Evolutionary conservation across 2,797 vertebrate species (phyloP), one percentile per base, ranked within the genome.

Genomic region (Micromesistius poutassou): DNA sequence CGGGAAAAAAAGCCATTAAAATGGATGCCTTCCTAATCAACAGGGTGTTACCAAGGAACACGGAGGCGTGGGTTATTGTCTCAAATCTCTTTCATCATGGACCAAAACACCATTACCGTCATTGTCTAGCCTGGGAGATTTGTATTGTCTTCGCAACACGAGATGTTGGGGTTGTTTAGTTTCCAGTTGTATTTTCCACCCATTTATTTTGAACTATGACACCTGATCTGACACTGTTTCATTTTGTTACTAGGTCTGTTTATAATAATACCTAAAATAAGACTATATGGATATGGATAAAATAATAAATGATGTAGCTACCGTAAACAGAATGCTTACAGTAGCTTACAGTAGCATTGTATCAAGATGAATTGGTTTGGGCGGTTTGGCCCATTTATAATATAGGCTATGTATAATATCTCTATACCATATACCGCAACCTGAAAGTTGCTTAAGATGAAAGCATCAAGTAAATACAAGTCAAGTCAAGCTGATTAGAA

Each of bases 11-110:
- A 88, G 74, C 81, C 78, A 81, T 88, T 85, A 87, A 90, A 93
- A 91, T 84, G 75, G 82, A 91, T 88, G 81, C 72, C 75, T 90
- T 88, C 89, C 89, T 91, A 93, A 93, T 92, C 87, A 89, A 81
- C 85, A 83, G 76, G 35, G 88, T 86, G 82, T 83, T 85, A 83
- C 83, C 62, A 80, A 87, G 73, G 79, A 83, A 78, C 82, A 76
- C 38, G 62, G 79, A 88, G 83, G 82, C 80, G 81, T 81, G 76
- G 83, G 85, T 89, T 85, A 88, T 89, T 92, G 85, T 82, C 76
- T 79, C 75, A 89, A 88, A 85, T 80, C 86, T 82, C 87, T 76
- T 83, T 84, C 90, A 89, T 93, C 90, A 90, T 89, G 84, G 82
- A 77, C 79, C 81, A 91, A 68, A 88, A 92, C 87, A 89, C 87